These are phyloP conservation scores for Erynnis tages DNA, from an alignment of 2,888 invertebrate genomes.

Conservation along the genomic window DNA sequence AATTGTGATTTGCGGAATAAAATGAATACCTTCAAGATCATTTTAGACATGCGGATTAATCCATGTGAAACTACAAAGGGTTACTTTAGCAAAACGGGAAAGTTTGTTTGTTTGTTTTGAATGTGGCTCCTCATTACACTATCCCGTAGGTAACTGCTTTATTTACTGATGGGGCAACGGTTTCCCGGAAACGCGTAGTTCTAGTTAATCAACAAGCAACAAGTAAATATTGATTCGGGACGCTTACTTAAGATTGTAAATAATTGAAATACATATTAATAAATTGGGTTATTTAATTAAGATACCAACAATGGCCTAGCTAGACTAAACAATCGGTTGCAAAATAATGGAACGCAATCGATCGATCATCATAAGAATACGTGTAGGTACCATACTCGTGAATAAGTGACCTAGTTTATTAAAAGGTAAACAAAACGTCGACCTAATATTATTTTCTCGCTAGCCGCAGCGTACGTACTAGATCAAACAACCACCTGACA, in stretches of 20 bases:
- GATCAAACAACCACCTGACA: constrained; percentile 57
- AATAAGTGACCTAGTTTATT: not conserved
- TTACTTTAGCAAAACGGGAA: not conserved
- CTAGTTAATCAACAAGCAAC: constrained; percentile 6
- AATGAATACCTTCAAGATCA: too few species aligned
- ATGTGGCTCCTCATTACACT: not conserved
- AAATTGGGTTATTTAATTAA: not conserved
- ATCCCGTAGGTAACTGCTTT: not conserved
- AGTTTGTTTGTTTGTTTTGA: not conserved
- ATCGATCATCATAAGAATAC: not conserved
- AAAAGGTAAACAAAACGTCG: constrained; percentile 29
- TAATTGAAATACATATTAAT: not conserved
- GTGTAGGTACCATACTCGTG: not conserved
- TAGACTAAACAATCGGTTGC: not conserved
- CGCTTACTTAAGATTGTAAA: constrained; percentile 1
- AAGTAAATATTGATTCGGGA: constrained; percentile 12
- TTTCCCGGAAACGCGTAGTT: constrained; percentile 19
- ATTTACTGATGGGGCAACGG: not conserved
- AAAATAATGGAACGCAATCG: not conserved
- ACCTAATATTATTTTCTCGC: constrained; percentile 30
- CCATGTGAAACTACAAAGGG: not conserved
- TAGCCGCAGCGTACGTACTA: constrained; percentile 1
- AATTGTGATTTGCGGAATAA: too few species aligned
- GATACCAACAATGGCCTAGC: not conserved
- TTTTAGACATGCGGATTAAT: not conserved